phyloP scores from a whole-genome alignment of 2,888 invertebrate species.

The Bellardia pandia region DNA sequence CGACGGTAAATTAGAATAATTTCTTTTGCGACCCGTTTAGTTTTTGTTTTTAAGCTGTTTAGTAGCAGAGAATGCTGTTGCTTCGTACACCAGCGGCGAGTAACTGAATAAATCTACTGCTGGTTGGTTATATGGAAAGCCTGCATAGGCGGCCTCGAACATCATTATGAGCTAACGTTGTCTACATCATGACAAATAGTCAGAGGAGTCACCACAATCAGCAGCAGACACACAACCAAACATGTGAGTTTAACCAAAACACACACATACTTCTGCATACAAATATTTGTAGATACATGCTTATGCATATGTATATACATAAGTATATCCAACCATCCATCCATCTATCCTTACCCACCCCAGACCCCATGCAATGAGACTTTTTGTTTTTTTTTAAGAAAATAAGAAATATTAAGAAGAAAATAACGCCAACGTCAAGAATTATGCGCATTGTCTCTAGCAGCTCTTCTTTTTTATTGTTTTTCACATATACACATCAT shows the following conservation, averaged over 20 bases:
- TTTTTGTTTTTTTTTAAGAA: slow-evolving; percentile 17
- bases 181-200: slow-evolving; percentile 32
- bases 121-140: slow-evolving; percentile 69
- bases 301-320: background rate
- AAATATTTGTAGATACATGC: slow-evolving; percentile 10
- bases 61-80: slow-evolving; percentile 74
- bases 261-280: background rate
- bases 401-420: background rate
- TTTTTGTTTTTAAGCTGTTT: slow-evolving; percentile 15
- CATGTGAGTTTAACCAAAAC: background rate
- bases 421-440: slow-evolving; percentile 65
- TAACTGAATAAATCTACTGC: slow-evolving; percentile 75
- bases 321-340: slow-evolving; percentile 6
- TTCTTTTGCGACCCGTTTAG: slow-evolving; percentile 52
- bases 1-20: slow-evolving; percentile 29
- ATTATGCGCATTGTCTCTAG: slow-evolving; percentile 53
- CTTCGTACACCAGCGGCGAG: slow-evolving; percentile 78
- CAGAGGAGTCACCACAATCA: slow-evolving; percentile 37
- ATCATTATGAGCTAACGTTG: slow-evolving; percentile 56
- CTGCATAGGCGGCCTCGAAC: slow-evolving; percentile 50
- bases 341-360: slow-evolving; percentile 40
- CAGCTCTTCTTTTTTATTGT: slow-evolving; percentile 9
- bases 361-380: slow-evolving; percentile 22
- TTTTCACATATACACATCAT: background rate
- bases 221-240: slow-evolving; percentile 15